Percentiles rank a stretch among this genome's conserved stretches.
Evolutionary conservation across 2,888 invertebrate species (phyloP).

Genomic region (Helleia helle): DNA sequence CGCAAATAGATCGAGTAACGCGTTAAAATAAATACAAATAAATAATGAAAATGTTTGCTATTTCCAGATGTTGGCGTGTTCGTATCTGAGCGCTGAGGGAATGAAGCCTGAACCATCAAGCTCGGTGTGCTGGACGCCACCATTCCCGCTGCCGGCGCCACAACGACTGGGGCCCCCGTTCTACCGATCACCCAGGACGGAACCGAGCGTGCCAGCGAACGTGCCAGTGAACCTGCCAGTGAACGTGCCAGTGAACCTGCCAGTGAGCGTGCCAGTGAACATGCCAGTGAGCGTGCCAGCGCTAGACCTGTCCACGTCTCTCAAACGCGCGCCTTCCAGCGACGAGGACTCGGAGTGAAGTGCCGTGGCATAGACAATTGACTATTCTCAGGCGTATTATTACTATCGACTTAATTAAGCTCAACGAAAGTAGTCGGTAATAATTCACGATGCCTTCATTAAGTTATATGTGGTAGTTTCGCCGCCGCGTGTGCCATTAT

Average conservation of each 20-base stretch:
- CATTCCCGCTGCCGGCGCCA: slow-evolving; percentile 29
- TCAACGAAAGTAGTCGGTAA: slow-evolving; percentile 33
- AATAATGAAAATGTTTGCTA: background rate
- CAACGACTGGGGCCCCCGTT: slow-evolving; percentile 25
- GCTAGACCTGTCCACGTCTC: slow-evolving; percentile 46
- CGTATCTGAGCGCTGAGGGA: slow-evolving; percentile 55
- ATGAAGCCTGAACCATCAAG: slow-evolving; percentile 40
- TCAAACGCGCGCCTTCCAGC: slow-evolving; percentile 33
- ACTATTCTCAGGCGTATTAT: slow-evolving; percentile 36
- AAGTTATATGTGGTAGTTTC: slow-evolving; percentile 37
- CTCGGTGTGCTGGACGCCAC: slow-evolving; percentile 57
- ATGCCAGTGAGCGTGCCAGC: slow-evolving; percentile 34
- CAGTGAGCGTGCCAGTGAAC: slow-evolving; percentile 7
- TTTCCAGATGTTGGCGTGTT: slow-evolving; percentile 70
- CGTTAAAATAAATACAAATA: no score
- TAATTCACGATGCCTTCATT: slow-evolving; percentile 47
- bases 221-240: slow-evolving; percentile 9
- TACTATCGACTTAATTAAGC: slow-evolving; percentile 33
- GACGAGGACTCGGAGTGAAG: slow-evolving; percentile 54
- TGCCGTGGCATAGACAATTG: slow-evolving; percentile 56
- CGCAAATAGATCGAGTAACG: no score
- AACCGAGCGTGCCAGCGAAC: slow-evolving; percentile 12
- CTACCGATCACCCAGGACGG: slow-evolving; percentile 18
- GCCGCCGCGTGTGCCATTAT: slow-evolving; percentile 14
- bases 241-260: slow-evolving; percentile 13